Base-by-base conservation (phyloP, 2,113 vertebrate genomes). In the Ailurus styani region DNA sequence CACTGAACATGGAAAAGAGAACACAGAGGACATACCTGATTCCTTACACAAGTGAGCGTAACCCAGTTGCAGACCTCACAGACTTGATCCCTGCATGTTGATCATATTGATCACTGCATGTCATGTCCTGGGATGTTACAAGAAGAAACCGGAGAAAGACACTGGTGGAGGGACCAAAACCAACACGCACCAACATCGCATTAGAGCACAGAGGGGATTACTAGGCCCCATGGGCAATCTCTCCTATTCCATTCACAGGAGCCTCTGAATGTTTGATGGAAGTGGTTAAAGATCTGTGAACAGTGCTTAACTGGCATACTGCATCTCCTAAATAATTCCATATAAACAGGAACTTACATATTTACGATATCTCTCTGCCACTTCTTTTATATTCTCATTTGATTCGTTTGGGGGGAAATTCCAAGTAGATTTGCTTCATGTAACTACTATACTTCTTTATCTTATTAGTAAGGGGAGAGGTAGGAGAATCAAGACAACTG, bases 261-360 rank as follows among this genome's bases (percentile, higher is more conserved):
- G 4, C 21, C 47, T 90, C 50, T 60, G 50, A 25, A 45, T 52
- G 55, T 90, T 62, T 90, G 60, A 52, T 37, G 13, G 45, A 75
- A 78, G 62, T 29, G 55, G 31, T 87, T 96, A 45, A 60, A 83
- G 52, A 64, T 70, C 83, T 92, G 21, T 84, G 90, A 87, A 50
- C 34, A 45, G 14, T 25, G 60, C 25, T 82, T 95, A 42, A 31
- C 75, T 57, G 54, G 75, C 37, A n/a, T 0, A 29, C 10, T 40
- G n/a, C 8, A 3, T 29, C 72, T 70, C 87, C 70, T 95, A 64
- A 90, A 68, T 82, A 70, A 60, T 62, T 94, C 73, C 40, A 1
- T 42, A 6, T 50, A 62, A 93, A 77, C 14, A 25, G 68, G n/a
- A 95, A 13, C 62, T 34, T 94, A 5, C 13, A 17, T 87, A 40